Conservation (phyloP, 2,797 vertebrate genomes). For the Myripristis jacobus region DNA sequence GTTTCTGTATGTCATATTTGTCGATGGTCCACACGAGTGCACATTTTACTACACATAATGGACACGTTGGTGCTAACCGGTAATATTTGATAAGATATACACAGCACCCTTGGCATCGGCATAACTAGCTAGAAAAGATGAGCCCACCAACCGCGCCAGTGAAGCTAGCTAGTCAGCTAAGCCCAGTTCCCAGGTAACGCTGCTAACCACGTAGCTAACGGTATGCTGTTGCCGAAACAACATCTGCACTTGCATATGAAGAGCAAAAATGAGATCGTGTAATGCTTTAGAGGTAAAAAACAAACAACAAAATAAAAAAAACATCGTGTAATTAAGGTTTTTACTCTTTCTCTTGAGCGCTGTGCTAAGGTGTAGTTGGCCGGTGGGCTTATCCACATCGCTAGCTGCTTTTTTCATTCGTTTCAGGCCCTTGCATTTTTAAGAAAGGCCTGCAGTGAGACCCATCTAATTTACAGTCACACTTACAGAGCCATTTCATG, state of each 20-base stretch:
- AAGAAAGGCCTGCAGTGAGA: constrained; percentile 49
- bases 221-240: background rate
- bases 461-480: constrained; percentile 1
- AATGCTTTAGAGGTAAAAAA: background rate
- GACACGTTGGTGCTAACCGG: background rate
- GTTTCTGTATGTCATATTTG: background rate
- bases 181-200: too few species aligned
- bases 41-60: background rate
- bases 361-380: background rate
- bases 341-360: background rate
- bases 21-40: background rate
- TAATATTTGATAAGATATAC: background rate
- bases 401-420: constrained; percentile 8
- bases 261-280: accelerated
- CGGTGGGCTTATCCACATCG: constrained; percentile 13
- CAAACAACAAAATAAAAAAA: too few species aligned
- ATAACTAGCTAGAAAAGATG: background rate
- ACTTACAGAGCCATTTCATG: background rate
- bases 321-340: background rate
- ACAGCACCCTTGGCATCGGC: background rate
- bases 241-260: background rate
- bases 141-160: background rate
- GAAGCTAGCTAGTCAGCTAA: background rate
- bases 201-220: background rate
- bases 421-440: constrained; percentile 59